Percentiles rank a stretch among this genome's conserved stretches.
These are phyloP conservation scores for Microcebus griseorufus DNA, from an alignment of 2,113 vertebrate genomes.

Conservation along the genomic window DNA sequence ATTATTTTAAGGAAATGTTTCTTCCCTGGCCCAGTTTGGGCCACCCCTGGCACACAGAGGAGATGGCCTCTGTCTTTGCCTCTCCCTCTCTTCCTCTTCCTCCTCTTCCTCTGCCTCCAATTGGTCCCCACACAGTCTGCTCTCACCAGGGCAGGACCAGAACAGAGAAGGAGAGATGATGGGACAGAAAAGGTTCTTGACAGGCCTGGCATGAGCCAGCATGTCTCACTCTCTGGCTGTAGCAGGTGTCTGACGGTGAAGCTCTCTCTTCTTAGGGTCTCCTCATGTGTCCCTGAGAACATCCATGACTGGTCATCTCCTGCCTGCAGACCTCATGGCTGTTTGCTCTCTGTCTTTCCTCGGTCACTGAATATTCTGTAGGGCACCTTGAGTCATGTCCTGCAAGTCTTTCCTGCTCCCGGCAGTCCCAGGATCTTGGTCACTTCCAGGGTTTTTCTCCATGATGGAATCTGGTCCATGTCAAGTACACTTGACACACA, in stretches of 20 bases:
- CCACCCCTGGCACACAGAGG: neutral
- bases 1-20: neutral
- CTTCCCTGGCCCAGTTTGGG: neutral
- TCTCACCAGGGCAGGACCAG: no score
- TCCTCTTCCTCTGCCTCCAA: fast-evolving
- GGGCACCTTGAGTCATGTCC: neutral
- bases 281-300: neutral
- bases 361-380: neutral
- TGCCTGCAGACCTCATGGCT: no score
- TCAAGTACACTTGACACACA: neutral
- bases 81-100: neutral
- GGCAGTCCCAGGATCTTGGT: neutral
- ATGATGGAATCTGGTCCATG: neutral
- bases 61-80: no score
- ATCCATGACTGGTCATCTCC: neutral
- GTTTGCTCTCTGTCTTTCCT: neutral
- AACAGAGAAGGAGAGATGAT: neutral
- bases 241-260: neutral
- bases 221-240: no score
- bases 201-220: neutral
- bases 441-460: neutral
- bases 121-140: neutral
- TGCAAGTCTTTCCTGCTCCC: neutral
- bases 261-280: neutral
- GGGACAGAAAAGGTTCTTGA: neutral